These are phyloP conservation scores for Branchellion lobata DNA, from an alignment of 2,888 invertebrate species.

Conservation along the genomic window DNA sequence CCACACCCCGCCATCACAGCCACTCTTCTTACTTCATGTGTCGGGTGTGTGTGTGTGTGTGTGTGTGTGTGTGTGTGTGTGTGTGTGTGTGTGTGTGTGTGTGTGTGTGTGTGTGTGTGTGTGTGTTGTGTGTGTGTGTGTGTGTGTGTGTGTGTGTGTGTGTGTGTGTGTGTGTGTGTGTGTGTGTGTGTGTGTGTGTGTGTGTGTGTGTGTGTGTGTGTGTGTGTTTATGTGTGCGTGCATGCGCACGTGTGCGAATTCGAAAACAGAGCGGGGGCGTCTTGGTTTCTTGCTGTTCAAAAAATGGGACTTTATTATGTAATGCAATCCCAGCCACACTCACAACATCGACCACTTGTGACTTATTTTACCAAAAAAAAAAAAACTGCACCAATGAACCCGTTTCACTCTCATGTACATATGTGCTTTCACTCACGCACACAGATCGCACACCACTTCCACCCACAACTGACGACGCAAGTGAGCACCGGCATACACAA, in stretches of 20 bases:
- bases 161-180: not conserved
- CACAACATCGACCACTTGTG: too few relatives aligned
- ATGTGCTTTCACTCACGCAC: constrained; percentile 48
- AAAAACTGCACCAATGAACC: too few relatives aligned
- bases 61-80: not conserved
- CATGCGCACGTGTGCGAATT: not conserved
- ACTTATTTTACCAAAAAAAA: not conserved
- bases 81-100: not conserved
- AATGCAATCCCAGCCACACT: too few relatives aligned
- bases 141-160: not conserved
- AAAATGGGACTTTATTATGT: too few relatives aligned
- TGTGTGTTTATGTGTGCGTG: not conserved
- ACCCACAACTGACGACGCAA: constrained; percentile 76
- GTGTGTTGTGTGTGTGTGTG: not conserved
- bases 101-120: not conserved
- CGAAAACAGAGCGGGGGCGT: too few relatives aligned
- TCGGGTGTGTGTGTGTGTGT: constrained; percentile 64
- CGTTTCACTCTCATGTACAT: too few relatives aligned
- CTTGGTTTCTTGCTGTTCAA: too few relatives aligned
- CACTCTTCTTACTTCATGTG: constrained; percentile 84
- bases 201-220: constrained; percentile 63
- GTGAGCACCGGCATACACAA: constrained; percentile 72
- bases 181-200: not conserved
- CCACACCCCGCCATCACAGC: constrained; percentile 87
- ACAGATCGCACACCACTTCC: constrained; percentile 82